Conservation (phyloP, 2,888 invertebrate genomes). For the Hemaris fuciformis region DNA sequence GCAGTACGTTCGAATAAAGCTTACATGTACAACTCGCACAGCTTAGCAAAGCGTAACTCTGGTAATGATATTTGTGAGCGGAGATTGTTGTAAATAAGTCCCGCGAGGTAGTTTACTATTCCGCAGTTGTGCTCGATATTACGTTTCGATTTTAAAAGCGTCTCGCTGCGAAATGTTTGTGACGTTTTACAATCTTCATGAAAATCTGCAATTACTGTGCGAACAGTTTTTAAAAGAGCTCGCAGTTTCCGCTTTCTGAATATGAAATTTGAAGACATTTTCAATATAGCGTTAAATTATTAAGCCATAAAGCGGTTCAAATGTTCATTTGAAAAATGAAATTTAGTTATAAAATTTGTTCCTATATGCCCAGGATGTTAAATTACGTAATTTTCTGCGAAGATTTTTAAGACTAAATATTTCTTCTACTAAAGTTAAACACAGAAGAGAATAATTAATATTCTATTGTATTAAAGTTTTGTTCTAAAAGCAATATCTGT, state of each 20-base stretch:
- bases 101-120: constrained; percentile 31
- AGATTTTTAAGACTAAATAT: background rate
- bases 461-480: background rate
- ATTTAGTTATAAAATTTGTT: background rate
- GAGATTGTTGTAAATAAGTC: constrained; percentile 60
- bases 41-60: constrained; percentile 17
- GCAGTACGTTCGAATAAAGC: background rate
- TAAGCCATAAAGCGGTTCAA: background rate
- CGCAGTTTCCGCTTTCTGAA: background rate
- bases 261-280: background rate
- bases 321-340: background rate
- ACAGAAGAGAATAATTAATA: too few species aligned
- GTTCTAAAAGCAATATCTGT: background rate
- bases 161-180: constrained; percentile 22
- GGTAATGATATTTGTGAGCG: constrained; percentile 55
- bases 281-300: background rate
- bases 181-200: constrained; percentile 18
- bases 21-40: background rate
- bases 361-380: background rate
- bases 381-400: background rate
- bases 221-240: constrained; percentile 9
- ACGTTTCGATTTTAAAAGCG: constrained; percentile 40
- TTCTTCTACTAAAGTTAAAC: too few species aligned
- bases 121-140: constrained; percentile 35
- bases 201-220: constrained; percentile 30